These are phyloP conservation scores for Xenentodon cancila DNA, from an alignment of 2,797 vertebrate genomes.

Conservation along the genomic window DNA sequence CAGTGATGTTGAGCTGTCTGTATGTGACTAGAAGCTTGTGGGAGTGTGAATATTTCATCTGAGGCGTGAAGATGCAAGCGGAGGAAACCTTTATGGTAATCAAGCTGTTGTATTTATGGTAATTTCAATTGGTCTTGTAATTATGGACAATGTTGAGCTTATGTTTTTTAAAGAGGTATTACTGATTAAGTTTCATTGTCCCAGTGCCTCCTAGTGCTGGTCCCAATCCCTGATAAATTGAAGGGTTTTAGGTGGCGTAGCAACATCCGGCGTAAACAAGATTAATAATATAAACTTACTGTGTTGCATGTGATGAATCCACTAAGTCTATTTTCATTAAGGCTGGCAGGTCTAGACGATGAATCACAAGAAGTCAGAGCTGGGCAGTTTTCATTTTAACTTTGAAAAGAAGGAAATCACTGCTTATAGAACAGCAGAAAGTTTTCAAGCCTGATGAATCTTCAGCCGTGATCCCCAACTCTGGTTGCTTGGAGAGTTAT, in stretches of 20 bases:
- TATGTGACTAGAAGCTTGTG: conserved; percentile 50
- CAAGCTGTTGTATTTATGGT: conserved; percentile 11
- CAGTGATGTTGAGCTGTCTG: conserved; percentile 39
- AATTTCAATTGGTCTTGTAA: conserved; percentile 4
- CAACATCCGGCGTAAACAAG: too few species aligned
- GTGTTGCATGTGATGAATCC: not conserved
- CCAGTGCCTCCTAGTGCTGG: too few species aligned
- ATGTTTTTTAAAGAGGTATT: not conserved
- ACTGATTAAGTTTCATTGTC: not conserved
- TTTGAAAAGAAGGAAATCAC: too few species aligned
- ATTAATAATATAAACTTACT: too few species aligned
- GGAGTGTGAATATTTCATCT: conserved; percentile 58
- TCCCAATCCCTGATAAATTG: too few species aligned
- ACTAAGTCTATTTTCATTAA: conserved; percentile 5
- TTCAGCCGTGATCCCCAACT: too few species aligned
- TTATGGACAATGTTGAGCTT: not conserved
- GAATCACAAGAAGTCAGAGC: conserved; percentile 10
- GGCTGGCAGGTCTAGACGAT: not conserved
- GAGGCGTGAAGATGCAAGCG: conserved; percentile 56
- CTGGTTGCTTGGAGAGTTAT: too few species aligned
- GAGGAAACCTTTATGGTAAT: conserved; percentile 27
- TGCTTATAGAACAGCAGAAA: too few species aligned
- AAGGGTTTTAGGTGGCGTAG: too few species aligned
- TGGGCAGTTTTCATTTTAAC: too few species aligned
- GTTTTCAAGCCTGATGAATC: too few species aligned